Conservation (phyloP, 2,113 vertebrate species). For the Otus sunia region DNA sequence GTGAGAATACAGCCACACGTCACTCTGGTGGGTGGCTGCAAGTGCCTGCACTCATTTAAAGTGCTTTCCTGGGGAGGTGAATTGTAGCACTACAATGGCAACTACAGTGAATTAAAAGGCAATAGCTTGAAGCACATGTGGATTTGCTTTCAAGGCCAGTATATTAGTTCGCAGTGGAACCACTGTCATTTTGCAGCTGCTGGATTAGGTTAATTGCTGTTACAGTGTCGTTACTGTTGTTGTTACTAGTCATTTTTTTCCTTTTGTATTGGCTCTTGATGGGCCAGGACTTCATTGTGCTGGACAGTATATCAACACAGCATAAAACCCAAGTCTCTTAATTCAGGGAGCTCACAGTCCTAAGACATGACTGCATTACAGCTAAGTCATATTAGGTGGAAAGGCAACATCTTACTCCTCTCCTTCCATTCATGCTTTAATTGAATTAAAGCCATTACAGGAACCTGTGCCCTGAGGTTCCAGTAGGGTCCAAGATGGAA, state of each 20-base stretch:
- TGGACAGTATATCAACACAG: background rate
- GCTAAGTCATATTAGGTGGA: background rate
- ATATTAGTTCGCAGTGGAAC: background rate
- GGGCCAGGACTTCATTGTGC: background rate
- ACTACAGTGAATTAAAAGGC: background rate
- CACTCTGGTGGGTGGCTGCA: background rate
- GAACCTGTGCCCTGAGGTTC: background rate
- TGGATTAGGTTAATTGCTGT: background rate
- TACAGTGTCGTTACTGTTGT: background rate
- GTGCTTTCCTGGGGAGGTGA: background rate
- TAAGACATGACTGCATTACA: background rate
- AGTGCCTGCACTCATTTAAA: background rate
- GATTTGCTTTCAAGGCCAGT: background rate
- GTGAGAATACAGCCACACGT: background rate
- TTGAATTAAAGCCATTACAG: background rate
- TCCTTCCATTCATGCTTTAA: background rate
- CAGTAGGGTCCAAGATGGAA: background rate
- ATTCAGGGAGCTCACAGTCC: background rate
- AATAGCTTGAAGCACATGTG: background rate
- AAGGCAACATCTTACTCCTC: background rate
- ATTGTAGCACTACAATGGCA: background rate
- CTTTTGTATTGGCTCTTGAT: background rate
- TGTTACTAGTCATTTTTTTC: background rate
- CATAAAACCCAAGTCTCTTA: background rate
- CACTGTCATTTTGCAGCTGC: background rate